Base-by-base conservation (phyloP, 2,113 vertebrate species). In the Poeciliopsis turrubarensis region DNA sequence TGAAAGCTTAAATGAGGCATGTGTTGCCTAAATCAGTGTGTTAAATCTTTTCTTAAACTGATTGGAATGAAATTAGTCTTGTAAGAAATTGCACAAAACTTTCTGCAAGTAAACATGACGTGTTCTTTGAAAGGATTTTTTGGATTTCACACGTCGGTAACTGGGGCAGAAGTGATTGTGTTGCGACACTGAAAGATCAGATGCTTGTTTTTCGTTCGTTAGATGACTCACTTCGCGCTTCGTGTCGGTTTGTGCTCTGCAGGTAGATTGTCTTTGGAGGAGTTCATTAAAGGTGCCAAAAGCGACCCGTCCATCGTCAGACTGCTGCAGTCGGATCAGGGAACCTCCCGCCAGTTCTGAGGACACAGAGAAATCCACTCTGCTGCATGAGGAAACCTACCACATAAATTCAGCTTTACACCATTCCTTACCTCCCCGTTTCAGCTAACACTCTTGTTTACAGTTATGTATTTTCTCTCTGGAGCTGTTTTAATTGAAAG, bases 271-370 rank as follows among this genome's bases (percentile, higher is more conserved):
- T 98, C 98, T 25, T 92, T 99, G 94, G 97, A 98, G 91, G 98
- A 99, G 90, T 99, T 99, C 94, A 99, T 99, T 92, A 95, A 94
- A 92, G 98, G 97, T 73, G 98, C 98, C 93, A 99, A 99, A 92
- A 99, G 97, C 2, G 98, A 99, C 91, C 98, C 98, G 0, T 98
- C 97, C 87, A 99, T 99, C 37, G 97, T 99, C 83, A 92, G 97
- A 77, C 95, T 99, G 89, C 95, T 99, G 90, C 97, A 99, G 94
- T 98, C 97, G 0, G 97, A 99, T 91, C 96, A 97, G 88, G 96
- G 96, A 87, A 94, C 95, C 27, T 93, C 97, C 67, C 93, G 91
- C 30, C 95, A 97, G 94, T 94, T 96, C 94, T 97, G 91, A 96
- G 87, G 72, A 81, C 39, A 73, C 68, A 57, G n/a, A 80, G 60